Evolutionary conservation across 2,888 invertebrate genomes (phyloP), one percentile per base, ranked within the genome.

Genomic region (Zhuqinia jingwanae): DNA sequence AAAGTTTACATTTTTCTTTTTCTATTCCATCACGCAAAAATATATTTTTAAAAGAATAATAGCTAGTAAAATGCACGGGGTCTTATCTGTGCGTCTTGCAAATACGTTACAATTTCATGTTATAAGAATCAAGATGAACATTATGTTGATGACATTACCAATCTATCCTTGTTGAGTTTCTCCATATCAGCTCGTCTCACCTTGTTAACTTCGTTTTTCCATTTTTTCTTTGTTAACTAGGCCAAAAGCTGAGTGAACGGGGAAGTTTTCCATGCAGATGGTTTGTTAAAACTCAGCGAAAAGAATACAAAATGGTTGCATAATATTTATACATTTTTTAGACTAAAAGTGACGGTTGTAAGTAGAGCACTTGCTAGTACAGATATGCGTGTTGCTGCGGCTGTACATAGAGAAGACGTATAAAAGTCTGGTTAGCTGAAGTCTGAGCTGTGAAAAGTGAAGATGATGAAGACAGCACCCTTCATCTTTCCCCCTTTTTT

Each of bases 111-210:
- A n/a, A n/a, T n/a, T n/a, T n/a, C n/a, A n/a, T n/a, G n/a, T n/a
- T n/a, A n/a, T n/a, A n/a, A n/a, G n/a, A n/a, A n/a, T n/a, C n/a
- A n/a, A n/a, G n/a, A n/a, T n/a, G n/a, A n/a, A n/a, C n/a, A n/a
- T 73, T 75, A 60, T 20, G 50, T 47, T 17, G 79, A 79, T 83
- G 76, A 83, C 75, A 83, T 65, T 76, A 50, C 76, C 83, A 82
- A 82, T 83, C 65, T 42, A 83, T 83, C 65, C 53, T 65, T 50
- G 68, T 68, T 20, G 45, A 13, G 42, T 45, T 1, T 50, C 15
- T 68, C 42, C n/a, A n/a, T n/a, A n/a, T 8, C 56, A 1, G 1
- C 56, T 8, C 17, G 25, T 50, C 27, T 11, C 53, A 81, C 79
- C 30, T 68, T 20, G 53, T 79, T 73, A 65, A 65, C 17, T 68